Evolutionary conservation across 2,113 vertebrate genomes (phyloP), one percentile per base, ranked within the genome.

Genomic region (Spermophilus dauricus): DNA sequence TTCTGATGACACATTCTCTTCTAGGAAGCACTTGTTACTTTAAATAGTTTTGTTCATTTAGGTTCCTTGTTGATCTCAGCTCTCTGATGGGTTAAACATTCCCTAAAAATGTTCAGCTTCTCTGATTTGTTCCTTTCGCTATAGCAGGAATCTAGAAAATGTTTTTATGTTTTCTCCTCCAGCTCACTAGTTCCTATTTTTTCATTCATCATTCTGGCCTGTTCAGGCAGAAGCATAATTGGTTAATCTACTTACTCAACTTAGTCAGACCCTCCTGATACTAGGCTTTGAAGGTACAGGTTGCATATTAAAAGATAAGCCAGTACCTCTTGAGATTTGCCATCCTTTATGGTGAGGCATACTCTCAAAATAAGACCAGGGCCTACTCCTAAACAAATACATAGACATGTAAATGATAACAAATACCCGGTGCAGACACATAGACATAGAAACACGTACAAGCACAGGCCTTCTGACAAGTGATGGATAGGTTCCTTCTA

Each of bases 281-380:
- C 18, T 26, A 88, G 78, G 67, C 48, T 42, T 18, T 42, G n/a
- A 16, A 73, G 53, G 48, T 63, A 61, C 7, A 51, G 84, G 26
- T 51, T 87, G 76, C n/a, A 70, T 65, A 45, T 61, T 63, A 65
- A 75, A 76, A 93, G 72, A 48, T 28, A 70, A 87, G 32, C 48
- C 39, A 67, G 58, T 3, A 2, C 4, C 2, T 8, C 72, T 85
- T 72, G 61, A 34, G 83, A 45, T 18, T 37, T 63, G 48, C 67
- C 30, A 3, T 63, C 28, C 39, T 65, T 67, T 56, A 20, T 20
- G 5, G n/a, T 6, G 14, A 65, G 34, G 9, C 24, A 8, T 8
- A 39, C 1, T 8, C 16, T 75, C 51, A 39, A 20, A 63, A 65
- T 48, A 72, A 91, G n/a, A 48, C 0, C 39, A 83, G 30, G 7